A percentile compares a stretch with the other conserved stretches of the same genome.
Evolutionary conservation across 1,140 invertebrate genomes (phyloP).

Genomic region (Drosophila ambigua): DNA sequence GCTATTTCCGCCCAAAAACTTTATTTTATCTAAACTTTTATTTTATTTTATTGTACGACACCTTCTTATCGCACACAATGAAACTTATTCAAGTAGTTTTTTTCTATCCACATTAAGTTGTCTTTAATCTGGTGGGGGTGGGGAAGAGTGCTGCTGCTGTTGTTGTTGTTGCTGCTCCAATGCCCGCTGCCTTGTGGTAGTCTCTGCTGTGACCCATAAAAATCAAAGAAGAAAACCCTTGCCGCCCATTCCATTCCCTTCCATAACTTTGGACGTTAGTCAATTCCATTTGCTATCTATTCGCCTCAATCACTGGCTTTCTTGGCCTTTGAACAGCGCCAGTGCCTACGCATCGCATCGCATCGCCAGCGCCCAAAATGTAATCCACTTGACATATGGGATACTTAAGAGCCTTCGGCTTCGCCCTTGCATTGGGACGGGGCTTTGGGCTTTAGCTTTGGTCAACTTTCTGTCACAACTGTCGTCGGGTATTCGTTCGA

Average conservation of each 20-base stretch:
- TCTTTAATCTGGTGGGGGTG: not conserved
- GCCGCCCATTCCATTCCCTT: slow-evolving; percentile 11
- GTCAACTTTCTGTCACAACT: slow-evolving; percentile 41
- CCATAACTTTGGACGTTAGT: slow-evolving; percentile 53
- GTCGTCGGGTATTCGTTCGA: not conserved
- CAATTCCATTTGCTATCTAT: slow-evolving; percentile 59
- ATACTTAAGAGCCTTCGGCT: slow-evolving; percentile 32
- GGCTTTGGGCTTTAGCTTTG: slow-evolving; percentile 36
- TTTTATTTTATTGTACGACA: too few species aligned
- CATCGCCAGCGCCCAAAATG: slow-evolving; percentile 24
- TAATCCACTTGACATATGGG: slow-evolving; percentile 61
- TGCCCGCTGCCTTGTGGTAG: slow-evolving; percentile 30
- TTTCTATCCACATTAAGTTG: slow-evolving; percentile 6
- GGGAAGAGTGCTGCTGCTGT: too few species aligned
- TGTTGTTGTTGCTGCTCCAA: not conserved
- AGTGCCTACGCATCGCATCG: slow-evolving; percentile 43
- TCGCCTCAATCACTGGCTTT: slow-evolving; percentile 55
- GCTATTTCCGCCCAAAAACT: too few species aligned
- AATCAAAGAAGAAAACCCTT: slow-evolving; percentile 17
- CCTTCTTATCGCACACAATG: too few species aligned
- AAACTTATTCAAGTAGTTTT: not conserved
- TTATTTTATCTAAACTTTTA: too few species aligned
- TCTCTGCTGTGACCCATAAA: slow-evolving; percentile 19
- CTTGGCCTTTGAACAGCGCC: slow-evolving; percentile 40
- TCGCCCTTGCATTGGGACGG: slow-evolving; percentile 34